Evolutionary conservation across 1,140 invertebrate genomes (phyloP).

Genomic region (Musca domestica): DNA sequence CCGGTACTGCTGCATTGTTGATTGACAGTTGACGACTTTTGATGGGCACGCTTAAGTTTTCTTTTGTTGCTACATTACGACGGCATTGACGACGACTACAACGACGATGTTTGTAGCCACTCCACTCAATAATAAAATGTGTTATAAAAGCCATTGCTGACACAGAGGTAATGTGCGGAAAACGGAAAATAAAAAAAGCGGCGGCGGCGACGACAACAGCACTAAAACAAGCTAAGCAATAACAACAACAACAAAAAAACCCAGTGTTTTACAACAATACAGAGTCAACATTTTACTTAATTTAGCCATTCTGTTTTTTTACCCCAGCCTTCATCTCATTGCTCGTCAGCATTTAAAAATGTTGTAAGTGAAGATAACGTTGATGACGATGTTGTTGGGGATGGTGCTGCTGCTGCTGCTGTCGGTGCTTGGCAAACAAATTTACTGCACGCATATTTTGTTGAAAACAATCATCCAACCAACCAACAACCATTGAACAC

Average conservation of each 20-base stretch:
- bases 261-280: neutral
- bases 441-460: conserved; percentile 26
- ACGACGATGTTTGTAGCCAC: neutral
- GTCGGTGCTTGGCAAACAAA: conserved; percentile 17
- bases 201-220: neutral
- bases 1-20: conserved; percentile 16
- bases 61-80: conserved; percentile 12
- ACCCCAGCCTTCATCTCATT: neutral
- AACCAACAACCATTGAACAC: too few relatives aligned
- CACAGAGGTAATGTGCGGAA: neutral
- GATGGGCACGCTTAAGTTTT: conserved; percentile 26
- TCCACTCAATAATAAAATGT: neutral
- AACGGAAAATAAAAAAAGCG: conserved; percentile 7
- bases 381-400: too few relatives aligned
- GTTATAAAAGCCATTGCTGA: too few relatives aligned
- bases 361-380: too few relatives aligned
- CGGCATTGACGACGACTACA: neutral
- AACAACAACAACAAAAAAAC: neutral
- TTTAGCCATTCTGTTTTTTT: conserved; percentile 4
- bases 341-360: neutral
- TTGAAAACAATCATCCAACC: neutral
- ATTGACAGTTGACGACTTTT: conserved; percentile 31
- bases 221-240: neutral
- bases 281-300: conserved; percentile 18
- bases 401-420: too few relatives aligned